Evolutionary conservation across 2,888 invertebrate species (phyloP).

Genomic region (Apodemia duryi): DNA sequence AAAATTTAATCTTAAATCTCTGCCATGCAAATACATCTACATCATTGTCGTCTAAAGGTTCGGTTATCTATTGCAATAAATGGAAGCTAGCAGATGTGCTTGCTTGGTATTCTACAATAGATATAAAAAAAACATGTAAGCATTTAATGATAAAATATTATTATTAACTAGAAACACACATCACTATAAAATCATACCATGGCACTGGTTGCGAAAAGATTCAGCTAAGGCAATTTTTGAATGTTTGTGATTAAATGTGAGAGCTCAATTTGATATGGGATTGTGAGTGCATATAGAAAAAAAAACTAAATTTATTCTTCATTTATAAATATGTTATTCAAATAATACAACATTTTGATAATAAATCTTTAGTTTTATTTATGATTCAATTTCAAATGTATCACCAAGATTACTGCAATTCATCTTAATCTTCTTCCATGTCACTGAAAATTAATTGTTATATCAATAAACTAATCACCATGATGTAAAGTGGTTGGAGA

Average conservation of each 20-base stretch:
- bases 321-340: slow-evolving; percentile 2
- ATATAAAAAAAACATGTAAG: no score
- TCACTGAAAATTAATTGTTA: slow-evolving; percentile 34
- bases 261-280: not conserved
- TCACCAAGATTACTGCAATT: slow-evolving; percentile 28
- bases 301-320: not conserved
- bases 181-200: no score
- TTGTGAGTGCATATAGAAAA: not conserved
- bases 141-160: no score
- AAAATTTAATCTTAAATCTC: no score
- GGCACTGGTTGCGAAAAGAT: no score
- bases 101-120: no score
- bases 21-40: no score
- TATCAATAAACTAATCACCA: not conserved
- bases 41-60: no score
- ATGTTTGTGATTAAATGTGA: not conserved
- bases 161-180: no score
- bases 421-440: slow-evolving; percentile 30
- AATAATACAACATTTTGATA: slow-evolving; percentile 9
- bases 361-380: slow-evolving; percentile 19
- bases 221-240: no score
- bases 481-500: not conserved
- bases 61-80: no score
- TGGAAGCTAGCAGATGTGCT: no score
- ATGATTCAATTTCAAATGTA: slow-evolving; percentile 29